phyloP scores from a whole-genome alignment of 1,140 invertebrate genomes.

The Cyclargus thomasi region DNA sequence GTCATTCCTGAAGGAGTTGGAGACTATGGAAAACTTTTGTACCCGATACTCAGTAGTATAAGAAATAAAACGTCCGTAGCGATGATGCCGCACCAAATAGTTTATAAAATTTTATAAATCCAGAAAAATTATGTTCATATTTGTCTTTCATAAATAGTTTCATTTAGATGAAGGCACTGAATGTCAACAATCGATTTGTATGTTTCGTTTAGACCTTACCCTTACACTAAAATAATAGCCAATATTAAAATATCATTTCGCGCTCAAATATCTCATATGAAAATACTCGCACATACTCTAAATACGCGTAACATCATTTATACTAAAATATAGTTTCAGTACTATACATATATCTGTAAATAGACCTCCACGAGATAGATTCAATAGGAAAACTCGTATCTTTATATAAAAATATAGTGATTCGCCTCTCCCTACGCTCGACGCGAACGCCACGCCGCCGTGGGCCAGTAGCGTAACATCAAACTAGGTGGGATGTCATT shows the following conservation, averaged over 20 bases:
- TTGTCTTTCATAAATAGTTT: constrained; percentile 62
- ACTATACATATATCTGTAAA: constrained; percentile 70
- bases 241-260: constrained; percentile 70
- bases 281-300: constrained; percentile 69
- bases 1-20: constrained; percentile 35
- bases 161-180: constrained; percentile 69
- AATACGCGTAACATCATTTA: constrained; percentile 57
- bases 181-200: constrained; percentile 60
- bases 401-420: constrained; percentile 66
- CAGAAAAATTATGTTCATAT: constrained; percentile 32
- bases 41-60: constrained; percentile 29
- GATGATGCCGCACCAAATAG: constrained; percentile 17
- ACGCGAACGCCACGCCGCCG: constrained; percentile 24
- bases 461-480: constrained; percentile 33
- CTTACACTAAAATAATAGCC: constrained; percentile 68
- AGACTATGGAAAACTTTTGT: constrained; percentile 27
- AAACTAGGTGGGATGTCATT: constrained; percentile 63
- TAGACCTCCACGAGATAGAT: constrained; percentile 50
- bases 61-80: constrained; percentile 24
- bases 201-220: constrained; percentile 55
- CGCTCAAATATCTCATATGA: constrained; percentile 70
- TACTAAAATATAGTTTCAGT: constrained; percentile 68
- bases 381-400: constrained; percentile 47
- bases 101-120: constrained; percentile 22
- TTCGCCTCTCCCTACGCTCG: constrained; percentile 32